Evolutionary conservation across 1,140 invertebrate genomes (phyloP).

Genomic region (Heliconius melpomene): DNA sequence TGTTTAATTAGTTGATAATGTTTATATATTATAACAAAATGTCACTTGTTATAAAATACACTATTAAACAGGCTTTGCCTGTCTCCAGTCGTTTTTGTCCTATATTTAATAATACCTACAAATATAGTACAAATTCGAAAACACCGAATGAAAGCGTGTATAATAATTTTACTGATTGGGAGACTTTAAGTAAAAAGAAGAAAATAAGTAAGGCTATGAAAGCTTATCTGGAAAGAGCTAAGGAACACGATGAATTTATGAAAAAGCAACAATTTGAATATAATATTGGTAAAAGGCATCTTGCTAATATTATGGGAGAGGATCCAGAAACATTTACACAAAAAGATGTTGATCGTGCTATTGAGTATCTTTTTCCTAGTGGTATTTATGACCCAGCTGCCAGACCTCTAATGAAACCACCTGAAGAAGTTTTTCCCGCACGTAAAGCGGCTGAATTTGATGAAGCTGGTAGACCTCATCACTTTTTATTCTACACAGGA

Average conservation of each 20-base stretch:
- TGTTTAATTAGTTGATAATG: conserved; percentile 22
- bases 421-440: conserved; percentile 91
- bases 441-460: conserved; percentile 95
- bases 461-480: conserved; percentile 91
- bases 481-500: conserved; percentile 94
- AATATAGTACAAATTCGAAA: conserved; percentile 48
- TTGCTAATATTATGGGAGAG: conserved; percentile 99
- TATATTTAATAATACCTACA: conserved; percentile 43
- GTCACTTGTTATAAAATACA: conserved; percentile 50
- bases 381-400: conserved; percentile 91
- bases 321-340: conserved; percentile 94
- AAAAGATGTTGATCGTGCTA: conserved; percentile 92
- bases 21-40: conserved; percentile 42
- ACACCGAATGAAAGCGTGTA: conserved; percentile 45
- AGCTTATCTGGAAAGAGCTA: conserved; percentile 91
- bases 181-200: conserved; percentile 80
- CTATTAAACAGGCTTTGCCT: conserved; percentile 46
- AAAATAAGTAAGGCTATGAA: conserved; percentile 93
- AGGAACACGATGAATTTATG: conserved; percentile 92
- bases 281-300: conserved; percentile 95
- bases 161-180: conserved; percentile 68
- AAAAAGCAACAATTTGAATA: conserved; percentile 90
- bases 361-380: conserved; percentile 95
- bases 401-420: conserved; percentile 92
- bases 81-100: conserved; percentile 39